phyloP scores from a whole-genome alignment of 2,797 vertebrate genomes.

The Acanthiza pusilla region DNA sequence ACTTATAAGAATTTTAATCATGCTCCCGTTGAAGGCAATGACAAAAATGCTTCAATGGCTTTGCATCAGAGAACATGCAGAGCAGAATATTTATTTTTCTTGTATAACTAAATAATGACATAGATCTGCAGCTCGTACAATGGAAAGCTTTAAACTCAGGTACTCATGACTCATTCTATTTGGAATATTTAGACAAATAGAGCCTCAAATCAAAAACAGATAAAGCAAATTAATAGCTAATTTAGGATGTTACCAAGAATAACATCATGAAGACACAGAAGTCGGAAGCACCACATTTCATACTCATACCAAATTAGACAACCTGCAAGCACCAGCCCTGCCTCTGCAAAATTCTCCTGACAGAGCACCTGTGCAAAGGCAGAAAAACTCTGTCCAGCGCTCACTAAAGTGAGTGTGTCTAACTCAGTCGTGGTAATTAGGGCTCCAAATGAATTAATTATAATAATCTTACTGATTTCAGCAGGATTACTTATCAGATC shows the following conservation, averaged over 20 bases:
- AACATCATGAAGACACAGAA: not conserved
- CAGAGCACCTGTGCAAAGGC: not conserved
- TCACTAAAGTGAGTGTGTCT: not conserved
- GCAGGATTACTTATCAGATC: not conserved
- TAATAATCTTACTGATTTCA: not conserved
- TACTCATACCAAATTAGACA: not conserved
- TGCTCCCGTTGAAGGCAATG: not conserved
- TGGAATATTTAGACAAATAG: not conserved
- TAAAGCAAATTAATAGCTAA: not conserved
- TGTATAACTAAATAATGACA: not conserved
- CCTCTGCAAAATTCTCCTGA: not conserved
- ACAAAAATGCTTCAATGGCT: not conserved
- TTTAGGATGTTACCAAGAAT: not conserved
- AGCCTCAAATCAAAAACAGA: not conserved
- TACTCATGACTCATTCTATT: not conserved
- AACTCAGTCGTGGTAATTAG: not conserved
- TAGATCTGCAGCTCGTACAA: not conserved
- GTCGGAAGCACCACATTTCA: not conserved
- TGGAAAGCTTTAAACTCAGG: not conserved
- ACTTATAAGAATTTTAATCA: conserved; percentile 24
- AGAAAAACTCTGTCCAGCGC: not conserved
- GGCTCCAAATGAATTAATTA: not conserved
- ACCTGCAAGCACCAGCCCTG: not conserved
- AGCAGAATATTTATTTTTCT: not conserved
- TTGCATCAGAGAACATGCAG: not conserved